Conservation (phyloP, 1,140 invertebrate species). For the Babylonia areolata region DNA sequence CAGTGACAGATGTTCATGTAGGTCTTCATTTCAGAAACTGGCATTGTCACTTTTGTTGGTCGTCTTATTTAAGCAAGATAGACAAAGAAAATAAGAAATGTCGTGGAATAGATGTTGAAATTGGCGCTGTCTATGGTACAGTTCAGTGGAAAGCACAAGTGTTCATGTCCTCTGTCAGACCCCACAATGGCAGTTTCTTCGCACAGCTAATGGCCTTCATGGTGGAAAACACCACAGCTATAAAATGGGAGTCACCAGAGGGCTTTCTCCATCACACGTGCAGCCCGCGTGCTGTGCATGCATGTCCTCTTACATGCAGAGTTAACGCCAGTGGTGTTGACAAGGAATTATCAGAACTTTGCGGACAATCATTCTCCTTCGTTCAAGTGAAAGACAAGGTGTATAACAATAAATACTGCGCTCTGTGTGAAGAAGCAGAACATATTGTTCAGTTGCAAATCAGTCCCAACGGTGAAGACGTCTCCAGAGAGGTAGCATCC, state of each 20-base stretch:
- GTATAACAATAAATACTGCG: neutral
- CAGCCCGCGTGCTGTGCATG: neutral
- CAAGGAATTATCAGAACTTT: neutral
- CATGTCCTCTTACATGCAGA: neutral
- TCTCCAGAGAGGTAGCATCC: neutral
- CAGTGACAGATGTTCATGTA: neutral
- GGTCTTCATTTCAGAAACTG: neutral
- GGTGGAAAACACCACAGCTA: neutral
- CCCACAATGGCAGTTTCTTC: neutral
- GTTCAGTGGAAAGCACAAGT: neutral
- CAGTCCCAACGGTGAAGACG: neutral
- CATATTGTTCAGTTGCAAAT: neutral
- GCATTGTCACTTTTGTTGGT: neutral
- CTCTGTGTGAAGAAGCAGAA: neutral
- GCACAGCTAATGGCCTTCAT: neutral
- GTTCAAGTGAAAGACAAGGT: neutral
- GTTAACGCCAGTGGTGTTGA: neutral
- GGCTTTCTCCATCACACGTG: neutral
- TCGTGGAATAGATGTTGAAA: neutral
- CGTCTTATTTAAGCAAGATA: neutral
- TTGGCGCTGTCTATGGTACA: neutral
- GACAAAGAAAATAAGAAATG: neutral
- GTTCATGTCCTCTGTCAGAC: neutral
- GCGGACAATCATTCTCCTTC: neutral
- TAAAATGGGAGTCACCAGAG: neutral